Base-by-base conservation (phyloP, 1,140 invertebrate species). In the Cotesia chilonis region DNA sequence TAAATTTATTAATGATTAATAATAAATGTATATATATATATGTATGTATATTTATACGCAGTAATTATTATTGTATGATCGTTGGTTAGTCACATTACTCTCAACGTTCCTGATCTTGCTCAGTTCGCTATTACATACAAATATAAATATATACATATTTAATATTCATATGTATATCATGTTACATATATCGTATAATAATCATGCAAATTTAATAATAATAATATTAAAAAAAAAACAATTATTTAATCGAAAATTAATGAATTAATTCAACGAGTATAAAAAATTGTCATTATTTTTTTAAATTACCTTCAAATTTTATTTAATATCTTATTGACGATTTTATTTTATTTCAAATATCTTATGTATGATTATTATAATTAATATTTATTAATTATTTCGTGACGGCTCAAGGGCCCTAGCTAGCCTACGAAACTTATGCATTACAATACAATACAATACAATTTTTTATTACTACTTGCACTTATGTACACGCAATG, bases 361-460 rank as follows among this genome's bases (percentile, higher is more conserved):
- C 47, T 71, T 68, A 59, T 66, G n/a, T 64, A 61, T 68, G 20
- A 64, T 70, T 37, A 41, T 7, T 41, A 41, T 41, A 7, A 41
- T 7, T 41, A 47, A 9, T 47, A 9, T 9, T 47, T 47, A 54
- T 72, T 73, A 59, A 73, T 78, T 72, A 65, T 54, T 61, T 69
- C 69, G 54, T 69, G 59, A 63, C 78, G 77, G 80, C 79, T 77
- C 76, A 57, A 74, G 20, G 78, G 80, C 80, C 80, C 80, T 83
- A 83, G 80, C 78, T 83, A 83, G 78, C 79, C 82, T 84, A 47
- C 28, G 28, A 28, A 28, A 83, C 81, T 85, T 81, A 83, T 76
- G 71, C 73, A 70, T 74, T 85, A 84, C 78, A 79, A 79, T 47
- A 47, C 41, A 47, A 47, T 55, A 55, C 54, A 55, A 17, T 66